Evolutionary conservation across 2,113 vertebrate genomes (phyloP).

Genomic region (Labeo rohita): DNA sequence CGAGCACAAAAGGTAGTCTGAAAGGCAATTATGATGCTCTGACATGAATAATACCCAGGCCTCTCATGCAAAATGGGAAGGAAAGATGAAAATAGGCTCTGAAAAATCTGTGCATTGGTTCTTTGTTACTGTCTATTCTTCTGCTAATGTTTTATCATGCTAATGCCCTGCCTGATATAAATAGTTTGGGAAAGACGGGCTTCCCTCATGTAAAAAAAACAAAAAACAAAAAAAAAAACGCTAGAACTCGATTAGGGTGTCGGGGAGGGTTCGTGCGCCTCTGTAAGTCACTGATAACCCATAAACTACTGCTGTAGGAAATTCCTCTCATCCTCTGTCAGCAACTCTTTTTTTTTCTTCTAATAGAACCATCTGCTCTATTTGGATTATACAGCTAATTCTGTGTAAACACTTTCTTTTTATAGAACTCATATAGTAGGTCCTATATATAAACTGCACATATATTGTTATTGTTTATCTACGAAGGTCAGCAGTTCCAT

Average conservation of each 20-base stretch:
- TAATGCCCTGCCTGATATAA: slow-evolving; percentile 67
- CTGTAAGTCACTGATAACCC: slow-evolving; percentile 69
- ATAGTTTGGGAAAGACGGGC: slow-evolving; percentile 65
- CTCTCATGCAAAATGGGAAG: slow-evolving; percentile 71
- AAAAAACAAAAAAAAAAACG: slow-evolving; percentile 9
- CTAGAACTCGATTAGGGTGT: slow-evolving; percentile 39
- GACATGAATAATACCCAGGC: slow-evolving; percentile 74
- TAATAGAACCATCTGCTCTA: slow-evolving; percentile 29
- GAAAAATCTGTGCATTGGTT: slow-evolving; percentile 73
- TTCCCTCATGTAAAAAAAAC: slow-evolving; percentile 63
- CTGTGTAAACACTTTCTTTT: slow-evolving; percentile 28
- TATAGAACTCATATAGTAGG: background rate
- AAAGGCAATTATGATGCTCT: slow-evolving; percentile 76
- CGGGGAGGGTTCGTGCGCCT: slow-evolving; percentile 26
- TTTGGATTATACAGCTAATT: slow-evolving; percentile 47
- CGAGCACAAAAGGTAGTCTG: slow-evolving; percentile 71
- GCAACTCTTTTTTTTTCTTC: slow-evolving; percentile 43
- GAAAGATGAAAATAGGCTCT: slow-evolving; percentile 76
- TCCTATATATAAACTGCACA: background rate
- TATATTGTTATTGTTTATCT: background rate
- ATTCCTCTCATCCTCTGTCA: slow-evolving; percentile 51
- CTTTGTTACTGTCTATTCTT: slow-evolving; percentile 74
- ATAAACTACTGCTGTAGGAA: slow-evolving; percentile 56
- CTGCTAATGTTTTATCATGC: slow-evolving; percentile 76
- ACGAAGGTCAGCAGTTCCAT: background rate